A percentile compares a stretch with the other conserved stretches of the same genome.
phyloP scores from a whole-genome alignment of 2,797 vertebrate genomes.

The Chrysocyon brachyurus region DNA sequence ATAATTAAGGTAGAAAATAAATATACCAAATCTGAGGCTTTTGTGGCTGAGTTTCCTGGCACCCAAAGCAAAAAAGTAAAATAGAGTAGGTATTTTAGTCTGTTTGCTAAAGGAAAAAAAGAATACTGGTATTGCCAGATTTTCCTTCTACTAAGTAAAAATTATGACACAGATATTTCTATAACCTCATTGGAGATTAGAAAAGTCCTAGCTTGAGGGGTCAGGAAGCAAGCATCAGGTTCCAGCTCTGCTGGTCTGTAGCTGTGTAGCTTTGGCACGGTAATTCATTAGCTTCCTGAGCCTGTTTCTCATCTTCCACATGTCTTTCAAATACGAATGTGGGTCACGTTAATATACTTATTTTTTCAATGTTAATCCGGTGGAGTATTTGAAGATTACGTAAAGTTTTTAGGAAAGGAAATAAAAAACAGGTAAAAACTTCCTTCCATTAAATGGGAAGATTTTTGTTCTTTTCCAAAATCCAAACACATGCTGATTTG shows the following conservation, averaged over 20 bases:
- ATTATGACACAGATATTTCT: background rate
- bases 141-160: slow-evolving; percentile 35
- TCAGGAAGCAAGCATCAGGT: background rate
- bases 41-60: background rate
- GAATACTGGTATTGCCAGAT: background rate
- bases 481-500: background rate
- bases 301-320: slow-evolving; percentile 1
- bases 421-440: slow-evolving; percentile 3
- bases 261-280: background rate
- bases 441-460: background rate
- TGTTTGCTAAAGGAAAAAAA: background rate
- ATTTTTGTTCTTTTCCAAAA: slow-evolving; percentile 5
- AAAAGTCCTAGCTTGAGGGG: background rate
- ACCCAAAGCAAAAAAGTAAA: background rate
- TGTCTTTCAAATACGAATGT: slow-evolving; percentile 10
- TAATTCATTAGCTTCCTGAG: background rate
- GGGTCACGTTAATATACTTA: background rate
- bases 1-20: background rate
- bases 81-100: background rate
- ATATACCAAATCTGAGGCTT: background rate
- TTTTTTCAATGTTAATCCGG: background rate
- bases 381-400: background rate
- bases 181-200: background rate
- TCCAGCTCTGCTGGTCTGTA: background rate
- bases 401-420: background rate